Evolutionary conservation across 2,113 vertebrate species (phyloP), one percentile per base, ranked within the genome.

Genomic region (Cyanoderma ruficeps): DNA sequence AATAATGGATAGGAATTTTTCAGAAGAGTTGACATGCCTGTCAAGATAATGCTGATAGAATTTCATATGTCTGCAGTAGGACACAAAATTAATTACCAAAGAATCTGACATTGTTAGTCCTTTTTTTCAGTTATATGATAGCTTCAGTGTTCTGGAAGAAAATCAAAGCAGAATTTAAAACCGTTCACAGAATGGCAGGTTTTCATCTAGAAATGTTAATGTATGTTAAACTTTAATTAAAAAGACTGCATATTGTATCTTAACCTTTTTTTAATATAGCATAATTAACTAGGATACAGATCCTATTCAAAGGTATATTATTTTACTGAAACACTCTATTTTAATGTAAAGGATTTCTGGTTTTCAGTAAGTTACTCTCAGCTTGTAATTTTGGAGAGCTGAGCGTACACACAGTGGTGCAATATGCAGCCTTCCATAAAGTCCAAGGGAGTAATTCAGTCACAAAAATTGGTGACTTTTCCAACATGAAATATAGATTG

Each of bases 151-250:
- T 92, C 84, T 83, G 96, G 85, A 97, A 97, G 97, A 95, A 95
- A 96, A 97, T 97, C 93, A 97, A 98, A 97, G 93, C 79, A 89
- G 93, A 97, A 95, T 97, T 98, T 97, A 96, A 97, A 97, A 83
- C 96, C 94, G 44, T 97, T 95, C 92, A 97, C 82, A 83, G 95
- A 97, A 96, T 97, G 97, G 97, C 94, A 96, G 91, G 95, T 97
- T 97, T 97, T 98, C 95, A 97, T 98, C 96, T 97, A 95, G 94
- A 98, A 98, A 97, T 97, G 96, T 97, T 97, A 97, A 97, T 97
- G 89, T 96, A 97, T 95, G 95, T 97, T 98, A 94, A 97, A 97
- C 91, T 97, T 97, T 96, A 98, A 97, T 98, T 98, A 97, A 98
- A 98, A 98, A 97, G 79, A 96, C 97, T 95, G 91, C 94, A 67